Evolutionary conservation across 2,113 vertebrate genomes (phyloP), one percentile per base, ranked within the genome.

Genomic region (Ceyx cyanopectus): DNA sequence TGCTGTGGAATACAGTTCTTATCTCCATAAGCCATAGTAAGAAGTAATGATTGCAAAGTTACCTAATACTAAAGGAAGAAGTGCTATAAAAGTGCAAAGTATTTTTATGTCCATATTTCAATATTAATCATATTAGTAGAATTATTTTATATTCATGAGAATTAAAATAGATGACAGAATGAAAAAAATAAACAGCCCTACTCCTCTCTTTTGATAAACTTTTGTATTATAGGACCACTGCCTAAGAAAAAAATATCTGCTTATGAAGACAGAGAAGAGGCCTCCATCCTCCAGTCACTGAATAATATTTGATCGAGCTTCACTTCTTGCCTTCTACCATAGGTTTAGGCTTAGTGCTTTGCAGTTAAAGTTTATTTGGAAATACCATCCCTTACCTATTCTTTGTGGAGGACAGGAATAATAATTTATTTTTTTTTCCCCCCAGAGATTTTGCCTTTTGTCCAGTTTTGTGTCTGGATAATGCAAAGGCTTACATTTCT

Each of bases 81-180:
- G 81, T 96, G 95, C 94, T 96, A 85, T 92, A 32, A 45, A 92
- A 96, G 96, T 96, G 95, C 96, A 94, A 95, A 95, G 91, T 95
- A 85, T 92, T 94, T 62, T 83, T 57, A 37, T 51, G 26, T 88
- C 13, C 58, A 3, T 83, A 30, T 60, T 90, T 69, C 65, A 50
- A 24, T 54, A 87, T 62, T 56, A 45, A 67, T 68, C 18, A 7
- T 19, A 8, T 32, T 37, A 66, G 32, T 78, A 68, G 57, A 72
- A 60, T 5, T 74, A n/a, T 60, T 91, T 79, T 74, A 40, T 63
- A 63, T 66, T 50, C 6, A 3, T 65, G 10, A 78, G 9, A 45
- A 65, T 53, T 81, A 29, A 63, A 81, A 34, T 22, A 80, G 81
- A 40, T 14, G 3, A 6, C n/a, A 61, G 51, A 66, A 62, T 63